Conservation (phyloP, 2,797 vertebrate genomes). For the Mus caroli region DNA sequence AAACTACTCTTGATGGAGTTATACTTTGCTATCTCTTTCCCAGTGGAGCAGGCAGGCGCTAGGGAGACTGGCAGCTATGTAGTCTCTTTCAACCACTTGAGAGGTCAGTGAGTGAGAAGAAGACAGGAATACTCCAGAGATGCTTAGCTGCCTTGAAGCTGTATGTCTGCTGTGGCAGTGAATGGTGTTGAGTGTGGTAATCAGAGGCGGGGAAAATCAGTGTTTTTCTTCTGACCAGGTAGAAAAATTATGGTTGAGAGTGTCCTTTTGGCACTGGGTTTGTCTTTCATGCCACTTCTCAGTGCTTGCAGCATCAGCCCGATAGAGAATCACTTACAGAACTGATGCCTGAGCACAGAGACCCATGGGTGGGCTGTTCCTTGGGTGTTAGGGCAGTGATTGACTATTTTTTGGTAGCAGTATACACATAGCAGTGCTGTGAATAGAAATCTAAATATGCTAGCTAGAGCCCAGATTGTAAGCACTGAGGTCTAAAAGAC, state of each 20-base stretch:
- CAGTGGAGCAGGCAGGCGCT: accelerated
- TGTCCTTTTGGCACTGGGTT: not conserved
- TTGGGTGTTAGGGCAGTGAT: not conserved
- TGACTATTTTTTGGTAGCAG: not conserved
- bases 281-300: not conserved
- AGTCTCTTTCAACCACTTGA: not conserved
- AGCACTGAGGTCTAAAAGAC: not conserved
- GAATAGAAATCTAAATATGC: not conserved
- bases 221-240: not conserved
- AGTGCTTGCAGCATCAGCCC: not conserved
- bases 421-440: not conserved
- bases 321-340: not conserved
- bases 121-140: not conserved
- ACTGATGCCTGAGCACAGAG: not conserved
- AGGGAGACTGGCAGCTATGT: not conserved
- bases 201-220: not conserved
- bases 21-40: not conserved
- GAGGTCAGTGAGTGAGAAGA: not conserved
- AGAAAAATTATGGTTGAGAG: not conserved
- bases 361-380: not conserved
- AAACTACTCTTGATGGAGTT: not conserved
- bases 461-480: not conserved
- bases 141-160: not conserved
- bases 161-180: not conserved
- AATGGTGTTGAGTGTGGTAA: not conserved